These are phyloP conservation scores for Cotesia chilonis DNA, from an alignment of 1,140 invertebrate species.

Conservation along the genomic window DNA sequence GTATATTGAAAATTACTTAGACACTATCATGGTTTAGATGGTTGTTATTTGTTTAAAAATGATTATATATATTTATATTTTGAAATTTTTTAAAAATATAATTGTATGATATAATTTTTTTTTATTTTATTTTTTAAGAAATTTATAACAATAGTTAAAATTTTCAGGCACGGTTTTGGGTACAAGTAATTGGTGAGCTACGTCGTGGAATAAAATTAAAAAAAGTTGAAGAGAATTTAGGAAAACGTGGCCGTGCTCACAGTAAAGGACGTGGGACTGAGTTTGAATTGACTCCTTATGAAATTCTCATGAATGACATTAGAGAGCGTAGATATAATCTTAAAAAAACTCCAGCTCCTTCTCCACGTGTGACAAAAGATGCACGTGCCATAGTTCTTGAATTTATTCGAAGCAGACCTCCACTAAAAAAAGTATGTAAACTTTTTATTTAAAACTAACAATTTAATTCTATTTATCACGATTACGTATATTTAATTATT, in stretches of 20 bases:
- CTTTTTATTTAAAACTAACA: slow-evolving; percentile 32
- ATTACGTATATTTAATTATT: slow-evolving; percentile 24
- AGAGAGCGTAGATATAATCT: slow-evolving; percentile 85
- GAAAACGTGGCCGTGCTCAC: slow-evolving; percentile 39
- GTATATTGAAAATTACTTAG: slow-evolving; percentile 7
- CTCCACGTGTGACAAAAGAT: slow-evolving; percentile 84
- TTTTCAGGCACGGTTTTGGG: slow-evolving; percentile 91
- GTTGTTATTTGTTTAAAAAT: not conserved
- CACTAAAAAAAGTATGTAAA: slow-evolving; percentile 82
- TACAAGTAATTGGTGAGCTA: slow-evolving; percentile 92
- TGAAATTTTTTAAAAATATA: slow-evolving; percentile 36
- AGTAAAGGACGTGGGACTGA: slow-evolving; percentile 71
- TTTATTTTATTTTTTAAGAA: not conserved
- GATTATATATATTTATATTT: not conserved
- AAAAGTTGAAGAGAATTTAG: slow-evolving; percentile 79
- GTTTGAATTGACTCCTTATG: slow-evolving; percentile 96
- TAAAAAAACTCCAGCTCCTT: slow-evolving; percentile 72
- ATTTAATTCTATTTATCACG: slow-evolving; percentile 28
- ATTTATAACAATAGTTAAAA: slow-evolving; percentile 40
- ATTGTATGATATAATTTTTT: not conserved
- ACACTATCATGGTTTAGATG: not conserved
- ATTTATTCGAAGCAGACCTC: slow-evolving; percentile 94
- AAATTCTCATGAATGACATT: slow-evolving; percentile 97
- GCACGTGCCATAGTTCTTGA: slow-evolving; percentile 94
- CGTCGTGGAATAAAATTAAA: slow-evolving; percentile 89